phyloP scores from a whole-genome alignment of 2,113 vertebrate species.

The Tragulus kanchil region DNA sequence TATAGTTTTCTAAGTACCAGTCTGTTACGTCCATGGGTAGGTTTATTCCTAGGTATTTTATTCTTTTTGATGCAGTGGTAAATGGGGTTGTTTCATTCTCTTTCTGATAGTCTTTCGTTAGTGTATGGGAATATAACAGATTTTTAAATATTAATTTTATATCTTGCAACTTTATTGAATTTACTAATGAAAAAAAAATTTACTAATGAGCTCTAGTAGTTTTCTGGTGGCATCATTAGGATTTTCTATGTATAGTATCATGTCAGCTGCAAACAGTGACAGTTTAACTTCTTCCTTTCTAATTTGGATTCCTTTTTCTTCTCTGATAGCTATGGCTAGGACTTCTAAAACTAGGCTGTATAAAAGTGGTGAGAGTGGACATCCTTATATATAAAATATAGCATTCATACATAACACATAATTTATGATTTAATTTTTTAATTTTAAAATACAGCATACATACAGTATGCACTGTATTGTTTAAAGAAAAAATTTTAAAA shows the following conservation, averaged over 20 bases:
- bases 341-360: not conserved
- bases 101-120: not conserved
- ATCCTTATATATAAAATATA: not conserved
- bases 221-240: not conserved
- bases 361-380: not conserved
- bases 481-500: conserved; percentile 41
- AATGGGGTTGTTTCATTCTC: not conserved
- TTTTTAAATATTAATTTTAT: not conserved
- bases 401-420: not conserved
- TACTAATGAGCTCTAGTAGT: not conserved
- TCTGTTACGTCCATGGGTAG: not conserved
- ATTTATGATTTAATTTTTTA: not conserved
- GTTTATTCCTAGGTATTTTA: not conserved
- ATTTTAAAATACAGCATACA: not conserved
- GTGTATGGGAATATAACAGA: not conserved
- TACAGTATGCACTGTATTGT: not conserved
- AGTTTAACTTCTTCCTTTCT: not conserved
- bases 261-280: not conserved
- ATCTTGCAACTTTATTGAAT: not conserved
- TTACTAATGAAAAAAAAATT: no score
- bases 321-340: not conserved
- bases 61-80: not conserved
- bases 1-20: not conserved
- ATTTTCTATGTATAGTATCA: not conserved
- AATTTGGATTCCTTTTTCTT: not conserved